These are phyloP conservation scores for Onychomys leucogaster DNA, from an alignment of 2,797 vertebrate species.

Conservation along the genomic window DNA sequence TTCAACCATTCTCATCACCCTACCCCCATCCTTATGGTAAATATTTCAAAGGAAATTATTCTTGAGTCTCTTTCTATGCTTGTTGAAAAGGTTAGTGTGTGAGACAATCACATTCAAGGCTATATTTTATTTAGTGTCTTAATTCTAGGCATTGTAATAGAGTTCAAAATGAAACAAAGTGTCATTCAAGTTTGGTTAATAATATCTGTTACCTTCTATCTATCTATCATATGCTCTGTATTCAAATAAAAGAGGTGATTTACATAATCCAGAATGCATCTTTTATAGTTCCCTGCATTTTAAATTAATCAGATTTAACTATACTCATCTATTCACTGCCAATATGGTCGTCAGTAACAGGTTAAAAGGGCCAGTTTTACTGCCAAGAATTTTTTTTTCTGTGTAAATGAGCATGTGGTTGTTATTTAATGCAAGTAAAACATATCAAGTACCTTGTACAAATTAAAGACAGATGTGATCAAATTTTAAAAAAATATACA, in stretches of 20 bases:
- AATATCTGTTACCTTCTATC: neutral
- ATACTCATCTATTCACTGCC: constrained; percentile 1
- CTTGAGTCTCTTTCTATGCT: constrained; percentile 2
- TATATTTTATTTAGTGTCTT: neutral
- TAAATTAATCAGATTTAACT: constrained; percentile 44
- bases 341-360: neutral
- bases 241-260: constrained; percentile 30
- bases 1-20: neutral
- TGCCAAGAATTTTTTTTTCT: constrained; percentile 6
- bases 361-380: constrained; percentile 7
- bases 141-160: constrained; percentile 1
- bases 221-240: neutral
- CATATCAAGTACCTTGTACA: neutral
- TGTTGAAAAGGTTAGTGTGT: neutral
- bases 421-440: constrained; percentile 54
- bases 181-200: neutral
- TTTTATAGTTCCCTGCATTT: constrained; percentile 37
- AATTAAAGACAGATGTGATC: neutral
- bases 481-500: constrained; percentile 13
- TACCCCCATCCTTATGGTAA: neutral
- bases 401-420: constrained; percentile 17
- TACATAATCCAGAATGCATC: constrained; percentile 15
- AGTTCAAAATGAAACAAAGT: constrained; percentile 48
- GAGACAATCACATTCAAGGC: neutral
- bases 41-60: neutral